Percentiles rank a stretch among this genome's conserved stretches.
phyloP scores from a whole-genome alignment of 2,888 invertebrate genomes.

The Lypha dubia region DNA sequence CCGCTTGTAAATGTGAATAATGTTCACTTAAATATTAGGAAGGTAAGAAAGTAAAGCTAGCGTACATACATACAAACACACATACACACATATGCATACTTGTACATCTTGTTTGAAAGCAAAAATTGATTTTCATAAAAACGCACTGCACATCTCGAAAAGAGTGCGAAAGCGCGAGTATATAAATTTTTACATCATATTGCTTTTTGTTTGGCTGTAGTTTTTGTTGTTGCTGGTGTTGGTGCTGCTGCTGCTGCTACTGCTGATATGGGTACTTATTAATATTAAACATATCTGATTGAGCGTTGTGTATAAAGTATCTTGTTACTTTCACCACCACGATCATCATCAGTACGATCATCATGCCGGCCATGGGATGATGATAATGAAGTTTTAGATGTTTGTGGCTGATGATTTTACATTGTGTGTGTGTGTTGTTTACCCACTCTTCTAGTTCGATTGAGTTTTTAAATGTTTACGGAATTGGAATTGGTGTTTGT shows the following conservation, averaged over 20 bases:
- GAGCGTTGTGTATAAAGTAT: constrained; percentile 69
- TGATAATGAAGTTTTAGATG: constrained; percentile 47
- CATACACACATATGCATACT: background rate
- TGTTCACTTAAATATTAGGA: constrained; percentile 40
- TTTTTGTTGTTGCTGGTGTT: constrained; percentile 43
- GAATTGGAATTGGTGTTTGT: constrained; percentile 48
- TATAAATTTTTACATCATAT: constrained; percentile 44
- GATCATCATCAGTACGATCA: constrained; percentile 29
- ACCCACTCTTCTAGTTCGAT: constrained; percentile 32
- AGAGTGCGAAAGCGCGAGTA: constrained; percentile 55
- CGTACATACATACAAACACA: background rate
- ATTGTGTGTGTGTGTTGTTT: constrained; percentile 18
- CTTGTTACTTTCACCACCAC: constrained; percentile 75
- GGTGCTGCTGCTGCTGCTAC: constrained; percentile 59
- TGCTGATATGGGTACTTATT: constrained; percentile 66
- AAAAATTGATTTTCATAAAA: constrained; percentile 70
- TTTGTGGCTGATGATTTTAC: constrained; percentile 50
- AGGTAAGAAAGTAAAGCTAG: constrained; percentile 44
- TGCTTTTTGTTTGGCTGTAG: constrained; percentile 33
- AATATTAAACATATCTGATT: constrained; percentile 69
- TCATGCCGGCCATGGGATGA: constrained; percentile 27
- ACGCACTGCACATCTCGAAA: constrained; percentile 72
- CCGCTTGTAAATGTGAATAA: constrained; percentile 29
- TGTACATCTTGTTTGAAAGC: constrained; percentile 66
- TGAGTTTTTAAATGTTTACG: constrained; percentile 58